Percentiles rank a stretch among this genome's conserved stretches.
These are phyloP conservation scores for Sparidentex hasta DNA, from an alignment of 2,797 vertebrate genomes.

Conservation along the genomic window DNA sequence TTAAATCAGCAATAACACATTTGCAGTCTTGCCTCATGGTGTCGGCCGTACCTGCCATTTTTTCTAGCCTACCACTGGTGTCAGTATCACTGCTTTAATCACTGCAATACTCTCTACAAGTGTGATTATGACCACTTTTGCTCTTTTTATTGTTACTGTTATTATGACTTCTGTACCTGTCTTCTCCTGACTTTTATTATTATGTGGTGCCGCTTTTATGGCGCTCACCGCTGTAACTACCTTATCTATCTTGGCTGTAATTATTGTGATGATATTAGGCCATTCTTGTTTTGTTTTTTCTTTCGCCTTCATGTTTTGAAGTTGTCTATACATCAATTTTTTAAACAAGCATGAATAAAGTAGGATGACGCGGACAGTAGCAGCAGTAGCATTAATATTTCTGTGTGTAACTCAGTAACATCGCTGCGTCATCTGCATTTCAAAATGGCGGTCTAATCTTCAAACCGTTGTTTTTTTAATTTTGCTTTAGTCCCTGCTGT, in stretches of 20 bases:
- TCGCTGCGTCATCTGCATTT: background rate
- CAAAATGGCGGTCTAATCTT: background rate
- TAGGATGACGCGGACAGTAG: background rate
- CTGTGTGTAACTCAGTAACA: background rate
- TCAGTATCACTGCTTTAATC: background rate
- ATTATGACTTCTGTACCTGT: constrained; percentile 29
- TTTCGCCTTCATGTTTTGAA: background rate
- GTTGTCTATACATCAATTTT: background rate
- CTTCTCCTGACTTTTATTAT: constrained; percentile 35
- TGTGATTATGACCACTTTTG: background rate
- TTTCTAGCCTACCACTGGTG: background rate
- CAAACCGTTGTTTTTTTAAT: background rate
- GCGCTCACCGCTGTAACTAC: background rate
- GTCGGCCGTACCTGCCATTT: background rate
- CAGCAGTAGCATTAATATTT: background rate
- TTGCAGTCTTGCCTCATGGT: background rate
- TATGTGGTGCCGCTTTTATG: constrained; percentile 22
- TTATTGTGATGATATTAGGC: background rate
- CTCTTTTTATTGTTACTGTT: background rate
- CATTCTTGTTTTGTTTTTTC: fast-evolving
- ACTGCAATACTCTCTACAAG: too few species aligned
- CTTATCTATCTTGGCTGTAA: constrained; percentile 24
- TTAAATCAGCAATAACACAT: background rate
- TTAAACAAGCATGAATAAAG: background rate
- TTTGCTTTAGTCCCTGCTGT: background rate